Evolutionary conservation across 2,888 invertebrate genomes (phyloP), one percentile per base, ranked within the genome.

Genomic region (Aplocera efformata): DNA sequence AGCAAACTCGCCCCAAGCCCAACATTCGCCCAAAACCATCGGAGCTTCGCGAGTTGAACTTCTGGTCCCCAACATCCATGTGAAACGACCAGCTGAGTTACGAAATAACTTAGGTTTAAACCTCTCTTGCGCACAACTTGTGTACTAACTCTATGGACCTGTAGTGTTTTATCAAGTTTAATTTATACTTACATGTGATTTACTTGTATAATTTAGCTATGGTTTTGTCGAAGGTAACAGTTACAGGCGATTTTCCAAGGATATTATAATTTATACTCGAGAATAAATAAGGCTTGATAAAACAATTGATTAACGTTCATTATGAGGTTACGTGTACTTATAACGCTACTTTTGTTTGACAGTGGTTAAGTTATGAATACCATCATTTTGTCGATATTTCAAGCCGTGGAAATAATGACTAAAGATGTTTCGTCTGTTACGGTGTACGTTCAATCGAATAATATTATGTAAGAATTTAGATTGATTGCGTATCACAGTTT

Each of bases 21-120:
- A 58, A 48, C 48, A 79, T 51, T 76, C 60, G 67, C 61, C 80
- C 62, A 67, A 82, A 61, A 58, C 68, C 60, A 0, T 92, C 94
- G 0, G 94, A 94, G 66, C 79, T 94, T 7, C 79, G 94, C 29
- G 95, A 95, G 77, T 93, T 95, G 92, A 95, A 95, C 75, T 95
- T 94, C 80, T 94, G 94, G 94, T 94, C 94, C 4, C 95, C 95
- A 0, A 94, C 94, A 6, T 94, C 94, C 0, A 94, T 94, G 94
- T 95, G 90, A 81, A 58, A 21, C 27, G 11, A 28, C 2, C 3
- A 20, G 7, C n/a, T 0, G 40, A 36, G 52, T 46, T 50, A 42
- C 51, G n/a, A 7, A 3, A 43, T 42, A 44, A 48, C 54, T 5
- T 48, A 46, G 42, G 40, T 9, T 40, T 33, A 39, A 27, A 32